These are phyloP conservation scores for Griposia aprilina DNA, from an alignment of 2,888 invertebrate species.

Conservation along the genomic window DNA sequence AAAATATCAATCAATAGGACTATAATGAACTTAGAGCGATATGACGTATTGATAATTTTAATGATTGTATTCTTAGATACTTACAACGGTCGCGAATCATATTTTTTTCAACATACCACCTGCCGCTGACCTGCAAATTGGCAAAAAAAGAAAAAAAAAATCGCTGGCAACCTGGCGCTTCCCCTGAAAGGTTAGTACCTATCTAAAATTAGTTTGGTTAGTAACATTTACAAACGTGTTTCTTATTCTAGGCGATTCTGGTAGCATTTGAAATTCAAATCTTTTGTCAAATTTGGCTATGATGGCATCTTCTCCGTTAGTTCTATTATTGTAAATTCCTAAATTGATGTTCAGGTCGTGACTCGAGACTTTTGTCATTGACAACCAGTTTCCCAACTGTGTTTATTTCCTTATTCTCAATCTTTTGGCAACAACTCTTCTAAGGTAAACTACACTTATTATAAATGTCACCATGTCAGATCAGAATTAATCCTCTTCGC, in stretches of 20 bases:
- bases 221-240: slow-evolving; percentile 13
- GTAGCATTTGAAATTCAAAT: slow-evolving; percentile 36
- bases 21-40: too few relatives aligned
- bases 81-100: too few relatives aligned
- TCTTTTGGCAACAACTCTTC: slow-evolving; percentile 30
- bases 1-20: too few relatives aligned
- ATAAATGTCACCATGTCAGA: slow-evolving; percentile 1
- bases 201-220: neutral
- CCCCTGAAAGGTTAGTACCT: neutral
- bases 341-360: slow-evolving; percentile 22
- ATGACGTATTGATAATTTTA: too few relatives aligned
- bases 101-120: too few relatives aligned
- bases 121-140: too few relatives aligned
- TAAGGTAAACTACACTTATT: slow-evolving; percentile 18
- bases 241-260: neutral
- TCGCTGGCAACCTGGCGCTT: too few relatives aligned
- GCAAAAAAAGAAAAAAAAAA: too few relatives aligned
- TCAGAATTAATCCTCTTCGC: slow-evolving; percentile 12
- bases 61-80: too few relatives aligned
- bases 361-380: slow-evolving; percentile 33
- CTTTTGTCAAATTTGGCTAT: slow-evolving; percentile 27
- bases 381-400: slow-evolving; percentile 45
- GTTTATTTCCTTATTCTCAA: slow-evolving; percentile 36
- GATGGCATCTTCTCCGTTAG: slow-evolving; percentile 37
- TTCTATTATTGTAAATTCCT: slow-evolving; percentile 15